Evolutionary conservation across 2,888 invertebrate genomes (phyloP).

Genomic region (Drosophila mulleri): DNA sequence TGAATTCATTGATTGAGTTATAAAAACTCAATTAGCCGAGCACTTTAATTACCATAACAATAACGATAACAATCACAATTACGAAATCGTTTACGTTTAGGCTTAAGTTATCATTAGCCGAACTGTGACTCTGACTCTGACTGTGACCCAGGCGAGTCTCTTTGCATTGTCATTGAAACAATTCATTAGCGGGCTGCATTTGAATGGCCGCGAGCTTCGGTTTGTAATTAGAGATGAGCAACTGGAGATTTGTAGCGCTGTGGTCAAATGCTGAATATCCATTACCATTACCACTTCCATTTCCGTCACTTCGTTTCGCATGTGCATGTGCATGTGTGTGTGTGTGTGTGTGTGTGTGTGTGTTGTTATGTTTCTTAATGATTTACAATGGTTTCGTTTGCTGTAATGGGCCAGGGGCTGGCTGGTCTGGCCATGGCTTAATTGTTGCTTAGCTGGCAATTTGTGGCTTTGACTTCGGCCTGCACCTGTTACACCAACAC

Average conservation of each 20-base stretch:
- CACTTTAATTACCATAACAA: background rate
- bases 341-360: background rate
- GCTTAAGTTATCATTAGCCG: slow-evolving; percentile 47
- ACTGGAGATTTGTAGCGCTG: slow-evolving; percentile 14
- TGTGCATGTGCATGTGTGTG: no score
- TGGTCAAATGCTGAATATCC: slow-evolving; percentile 9
- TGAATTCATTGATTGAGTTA: slow-evolving; percentile 1
- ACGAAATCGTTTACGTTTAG: slow-evolving; percentile 16
- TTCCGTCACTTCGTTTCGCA: slow-evolving; percentile 41
- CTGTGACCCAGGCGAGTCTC: slow-evolving; percentile 18
- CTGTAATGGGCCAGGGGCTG: slow-evolving; percentile 33
- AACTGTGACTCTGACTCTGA: background rate
- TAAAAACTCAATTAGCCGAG: background rate
- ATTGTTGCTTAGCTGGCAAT: slow-evolving; percentile 40
- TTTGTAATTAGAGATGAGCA: slow-evolving; percentile 54
- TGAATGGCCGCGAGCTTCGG: slow-evolving; percentile 42
- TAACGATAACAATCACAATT: slow-evolving; percentile 5
- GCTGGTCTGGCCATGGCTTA: slow-evolving; percentile 48
- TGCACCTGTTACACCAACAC: slow-evolving; percentile 50
- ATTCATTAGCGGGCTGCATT: slow-evolving; percentile 62
- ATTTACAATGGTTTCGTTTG: slow-evolving; percentile 53
- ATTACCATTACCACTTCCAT: slow-evolving; percentile 37
- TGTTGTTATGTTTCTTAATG: slow-evolving; percentile 50
- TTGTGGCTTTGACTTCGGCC: slow-evolving; percentile 30
- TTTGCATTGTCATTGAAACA: slow-evolving; percentile 61